Conservation (phyloP, 2,113 vertebrate genomes). For the Isurus oxyrinchus region DNA sequence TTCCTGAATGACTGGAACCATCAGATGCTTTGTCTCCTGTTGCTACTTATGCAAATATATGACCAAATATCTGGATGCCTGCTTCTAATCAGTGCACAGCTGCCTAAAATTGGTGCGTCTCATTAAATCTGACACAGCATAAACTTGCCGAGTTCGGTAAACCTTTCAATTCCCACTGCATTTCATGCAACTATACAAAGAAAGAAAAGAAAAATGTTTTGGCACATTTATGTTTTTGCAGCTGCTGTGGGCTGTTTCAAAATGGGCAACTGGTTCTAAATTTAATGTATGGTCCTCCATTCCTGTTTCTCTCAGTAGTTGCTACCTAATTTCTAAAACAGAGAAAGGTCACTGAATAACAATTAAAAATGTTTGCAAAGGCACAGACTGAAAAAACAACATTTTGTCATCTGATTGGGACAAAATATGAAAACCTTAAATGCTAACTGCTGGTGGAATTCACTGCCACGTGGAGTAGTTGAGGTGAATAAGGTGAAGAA, state of each 20-base stretch:
- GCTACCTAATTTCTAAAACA: neutral
- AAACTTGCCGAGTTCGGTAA: neutral
- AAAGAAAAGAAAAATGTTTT: neutral
- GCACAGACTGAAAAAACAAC: neutral
- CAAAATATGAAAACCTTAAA: neutral
- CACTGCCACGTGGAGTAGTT: neutral
- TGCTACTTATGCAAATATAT: neutral
- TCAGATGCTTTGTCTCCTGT: neutral
- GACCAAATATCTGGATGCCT: neutral
- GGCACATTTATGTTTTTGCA: neutral
- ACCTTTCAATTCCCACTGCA: neutral
- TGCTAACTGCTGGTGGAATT: neutral
- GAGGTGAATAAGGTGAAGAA: neutral
- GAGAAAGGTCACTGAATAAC: neutral
- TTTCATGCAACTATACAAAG: neutral
- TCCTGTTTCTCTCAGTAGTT: neutral
- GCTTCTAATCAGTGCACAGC: neutral
- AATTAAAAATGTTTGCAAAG: neutral
- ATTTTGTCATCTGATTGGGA: neutral
- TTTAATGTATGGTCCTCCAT: neutral
- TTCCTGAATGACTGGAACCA: neutral
- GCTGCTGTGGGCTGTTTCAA: neutral
- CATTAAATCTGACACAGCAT: neutral
- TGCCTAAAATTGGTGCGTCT: neutral
- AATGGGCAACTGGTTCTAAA: neutral